Base-by-base conservation (phyloP, 2,888 invertebrate genomes). In the Chrysotoxum bicinctum region DNA sequence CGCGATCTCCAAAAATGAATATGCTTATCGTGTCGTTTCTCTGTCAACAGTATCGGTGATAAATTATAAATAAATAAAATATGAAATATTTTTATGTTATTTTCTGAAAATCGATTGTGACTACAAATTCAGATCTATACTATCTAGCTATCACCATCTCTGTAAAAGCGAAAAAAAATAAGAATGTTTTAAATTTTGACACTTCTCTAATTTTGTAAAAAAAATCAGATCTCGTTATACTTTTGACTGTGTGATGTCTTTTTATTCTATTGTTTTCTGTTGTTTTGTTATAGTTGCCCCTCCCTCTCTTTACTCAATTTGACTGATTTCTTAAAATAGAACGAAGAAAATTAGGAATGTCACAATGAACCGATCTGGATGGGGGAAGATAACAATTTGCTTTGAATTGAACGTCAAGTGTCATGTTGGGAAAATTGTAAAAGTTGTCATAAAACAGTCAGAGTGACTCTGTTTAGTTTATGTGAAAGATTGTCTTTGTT, bases 11-110 rank as follows among this genome's bases (percentile, higher is more conserved):
- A 58, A 66, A 78, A 69, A 72, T 64, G 54, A 66, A 73, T 52
- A 74, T 74, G 52, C 66, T 73, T 68, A 80, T 54, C 74, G 56
- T 52, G 45, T 79, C 60, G 52, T 74, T 69, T 62, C 43, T 80
- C 79, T 74, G 79, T 80, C 79, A 80, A 52, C 74, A 56, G 19
- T 68, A 74, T 69, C 26, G 52, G 43, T 52, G 50, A 74, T 79
- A 79, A 79, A 79, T 79, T 12, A 56, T 14, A 58, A 74, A 43
- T 14, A 58, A 74, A 43, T 16, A 16, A 26, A 21, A 58, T 56
- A 58, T 37, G 35, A 58, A 32, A 37, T 58, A 37, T 58, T 58
- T 58, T 35, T 26, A n/a, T 32, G 8, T 54, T n/a, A 16, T 35
- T 56, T 30, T 19, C 16, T 21, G 58, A 37, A 37, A 58, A 58